Base-by-base conservation (phyloP, 2,113 vertebrate genomes). In the Petrocephalus microphthalmus region DNA sequence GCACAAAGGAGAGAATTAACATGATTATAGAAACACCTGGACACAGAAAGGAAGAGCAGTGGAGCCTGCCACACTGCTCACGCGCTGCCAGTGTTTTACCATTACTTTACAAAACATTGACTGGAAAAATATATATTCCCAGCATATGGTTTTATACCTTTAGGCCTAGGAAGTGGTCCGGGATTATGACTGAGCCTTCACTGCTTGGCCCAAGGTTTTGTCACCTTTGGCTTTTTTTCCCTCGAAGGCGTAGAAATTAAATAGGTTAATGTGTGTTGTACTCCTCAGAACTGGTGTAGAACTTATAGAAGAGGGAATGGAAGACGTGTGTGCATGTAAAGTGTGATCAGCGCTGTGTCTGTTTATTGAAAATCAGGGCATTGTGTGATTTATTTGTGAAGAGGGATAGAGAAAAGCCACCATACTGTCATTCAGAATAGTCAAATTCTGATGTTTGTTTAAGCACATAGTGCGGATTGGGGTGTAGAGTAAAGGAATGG, bases 21-120 rank as follows among this genome's bases (percentile, higher is more conserved):
- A 42, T 78, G 71, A 78, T 78, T 33, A 78, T 15, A 78, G 71
- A 78, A 78, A 78, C 71, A 84, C 81, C 81, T 84, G 81, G 45
- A 49, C 42, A 78, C 37, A 84, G 22, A 84, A 25, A 1, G n/a
- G 81, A 51, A 45, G 81, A 84, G 71, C 71, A 47, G 37, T n/a
- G 42, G 22, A 25, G 47, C n/a, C 81, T 84, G 81, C 45, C 42
- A n/a, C 81, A n/a, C 47, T 84, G 42, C 81, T 42, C 42, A 19
- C 37, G 33, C 84, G 17, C 85, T 25, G n/a, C 29, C 29, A 56
- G 25, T 2, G 0, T 37, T 13, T 54, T 11, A 45, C 7, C 7
- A 17, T 25, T 11, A 22, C 85, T 20, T 33, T 60, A 49, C 47
- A 84, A 42, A 45, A 29, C 20, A 57, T 33, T 42, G 85, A 3